phyloP scores from a whole-genome alignment of 2,888 invertebrate species.

The Catocala nupta region DNA sequence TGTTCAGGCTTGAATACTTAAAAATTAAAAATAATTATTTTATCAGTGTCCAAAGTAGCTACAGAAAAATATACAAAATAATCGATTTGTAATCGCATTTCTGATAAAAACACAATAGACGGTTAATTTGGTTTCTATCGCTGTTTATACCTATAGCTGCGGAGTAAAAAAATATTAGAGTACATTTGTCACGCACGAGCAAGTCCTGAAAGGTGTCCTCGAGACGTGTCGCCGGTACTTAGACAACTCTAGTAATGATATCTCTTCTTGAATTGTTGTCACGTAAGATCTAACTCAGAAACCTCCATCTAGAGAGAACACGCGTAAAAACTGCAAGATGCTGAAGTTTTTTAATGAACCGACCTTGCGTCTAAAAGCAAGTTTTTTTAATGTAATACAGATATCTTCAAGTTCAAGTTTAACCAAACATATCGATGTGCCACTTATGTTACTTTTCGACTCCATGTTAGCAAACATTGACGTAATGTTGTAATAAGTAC shows the following conservation, averaged over 20 bases:
- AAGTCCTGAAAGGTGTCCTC: slow-evolving; percentile 38
- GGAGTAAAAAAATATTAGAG: slow-evolving; percentile 33
- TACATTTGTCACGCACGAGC: slow-evolving; percentile 37
- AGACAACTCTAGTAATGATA: slow-evolving; percentile 33
- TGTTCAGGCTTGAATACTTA: no score
- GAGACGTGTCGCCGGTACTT: slow-evolving; percentile 33
- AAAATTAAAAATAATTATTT: no score
- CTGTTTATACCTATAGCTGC: slow-evolving; percentile 11
- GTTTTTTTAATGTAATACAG: neutral
- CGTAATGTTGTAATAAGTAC: slow-evolving; percentile 22
- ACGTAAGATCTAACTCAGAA: slow-evolving; percentile 26
- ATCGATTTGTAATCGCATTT: slow-evolving; percentile 12
- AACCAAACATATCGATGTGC: slow-evolving; percentile 22
- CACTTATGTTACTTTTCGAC: slow-evolving; percentile 22
- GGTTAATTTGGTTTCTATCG: slow-evolving; percentile 5
- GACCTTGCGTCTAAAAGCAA: neutral
- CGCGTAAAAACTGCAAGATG: slow-evolving; percentile 2
- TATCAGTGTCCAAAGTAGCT: neutral
- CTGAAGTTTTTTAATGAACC: neutral
- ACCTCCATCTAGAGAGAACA: slow-evolving; percentile 12
- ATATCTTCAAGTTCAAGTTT: slow-evolving; percentile 33
- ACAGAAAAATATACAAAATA: slow-evolving; percentile 2
- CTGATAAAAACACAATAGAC: slow-evolving; percentile 40
- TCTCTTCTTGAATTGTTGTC: slow-evolving; percentile 29
- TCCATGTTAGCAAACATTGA: slow-evolving; percentile 27